Percentiles rank a stretch among this genome's conserved stretches.
Evolutionary conservation across 2,888 invertebrate genomes (phyloP).

Genomic region (Gortyna flavago): DNA sequence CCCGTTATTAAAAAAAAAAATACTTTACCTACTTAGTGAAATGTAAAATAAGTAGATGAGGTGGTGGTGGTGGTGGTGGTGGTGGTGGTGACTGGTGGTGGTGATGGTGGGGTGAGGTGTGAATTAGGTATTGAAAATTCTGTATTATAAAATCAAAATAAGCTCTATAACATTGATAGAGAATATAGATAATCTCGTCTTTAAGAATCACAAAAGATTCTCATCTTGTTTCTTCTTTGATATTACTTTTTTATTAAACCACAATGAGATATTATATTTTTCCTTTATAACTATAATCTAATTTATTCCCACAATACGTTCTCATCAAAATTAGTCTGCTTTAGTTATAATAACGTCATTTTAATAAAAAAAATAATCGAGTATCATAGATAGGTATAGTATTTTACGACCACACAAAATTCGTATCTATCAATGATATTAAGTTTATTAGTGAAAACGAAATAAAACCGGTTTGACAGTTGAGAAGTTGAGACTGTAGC

Average conservation of each 20-base stretch:
- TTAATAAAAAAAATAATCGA: constrained; percentile 33
- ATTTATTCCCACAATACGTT: constrained; percentile 36
- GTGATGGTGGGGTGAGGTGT: no score
- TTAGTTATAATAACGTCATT: constrained; percentile 48
- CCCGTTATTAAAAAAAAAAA: not conserved
- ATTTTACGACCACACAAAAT: constrained; percentile 62
- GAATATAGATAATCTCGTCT: not conserved
- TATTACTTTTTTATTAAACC: constrained; percentile 4
- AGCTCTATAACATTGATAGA: not conserved
- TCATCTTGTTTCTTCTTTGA: not conserved
- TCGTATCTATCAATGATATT: constrained; percentile 49
- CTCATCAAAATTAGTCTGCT: constrained; percentile 38
- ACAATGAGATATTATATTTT: constrained; percentile 18
- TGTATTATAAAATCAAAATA: not conserved
- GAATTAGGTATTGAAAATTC: not conserved
- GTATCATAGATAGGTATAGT: constrained; percentile 38
- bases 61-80: no score
- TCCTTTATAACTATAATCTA: constrained; percentile 12
- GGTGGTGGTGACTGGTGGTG: no score
- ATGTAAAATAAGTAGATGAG: not conserved
- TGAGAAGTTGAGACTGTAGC: constrained; percentile 9
- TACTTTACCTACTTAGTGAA: not conserved
- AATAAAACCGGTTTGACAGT: constrained; percentile 49
- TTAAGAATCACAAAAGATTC: constrained; percentile 4
- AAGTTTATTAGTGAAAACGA: constrained; percentile 66